A percentile compares a stretch with the other conserved stretches of the same genome.
phyloP scores from a whole-genome alignment of 2,888 invertebrate genomes.

The Carcina quercana region DNA sequence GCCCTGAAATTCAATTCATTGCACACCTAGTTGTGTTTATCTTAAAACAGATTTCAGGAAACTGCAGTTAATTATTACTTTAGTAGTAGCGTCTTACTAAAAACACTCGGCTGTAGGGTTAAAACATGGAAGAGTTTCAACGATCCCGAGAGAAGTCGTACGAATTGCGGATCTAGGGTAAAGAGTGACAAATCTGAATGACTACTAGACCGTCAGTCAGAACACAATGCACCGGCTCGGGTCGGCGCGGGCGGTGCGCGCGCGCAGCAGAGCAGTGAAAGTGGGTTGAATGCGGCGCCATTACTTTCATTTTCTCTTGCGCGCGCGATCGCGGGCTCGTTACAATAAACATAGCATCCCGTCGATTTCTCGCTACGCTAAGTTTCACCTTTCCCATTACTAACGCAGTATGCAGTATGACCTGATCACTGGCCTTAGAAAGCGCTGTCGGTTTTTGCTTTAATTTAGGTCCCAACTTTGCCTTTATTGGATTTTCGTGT shows the following conservation, averaged over 20 bases:
- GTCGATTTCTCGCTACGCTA: constrained; percentile 71
- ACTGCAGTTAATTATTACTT: too few relatives aligned
- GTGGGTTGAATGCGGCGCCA: constrained; percentile 70
- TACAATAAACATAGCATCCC: constrained; percentile 73
- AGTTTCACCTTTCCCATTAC: constrained; percentile 71
- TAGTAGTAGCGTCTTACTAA: too few relatives aligned
- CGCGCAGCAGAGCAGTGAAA: constrained; percentile 61
- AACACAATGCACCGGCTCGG: neutral
- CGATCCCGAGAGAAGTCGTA: too few relatives aligned
- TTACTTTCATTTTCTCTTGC: constrained; percentile 73
- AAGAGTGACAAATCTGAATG: too few relatives aligned
- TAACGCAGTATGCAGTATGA: constrained; percentile 51
- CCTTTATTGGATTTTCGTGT: neutral
- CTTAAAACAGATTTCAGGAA: too few relatives aligned
- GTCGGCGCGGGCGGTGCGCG: constrained; percentile 16
- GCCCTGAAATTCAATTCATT: too few relatives aligned
- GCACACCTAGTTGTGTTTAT: too few relatives aligned
- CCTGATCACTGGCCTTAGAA: constrained; percentile 47
- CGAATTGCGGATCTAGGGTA: too few relatives aligned
- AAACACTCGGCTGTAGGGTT: too few relatives aligned
- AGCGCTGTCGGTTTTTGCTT: constrained; percentile 30
- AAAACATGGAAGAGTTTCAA: too few relatives aligned
- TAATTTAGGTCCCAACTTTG: constrained; percentile 13
- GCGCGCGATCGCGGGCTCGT: constrained; percentile 60
- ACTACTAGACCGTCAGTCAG: too few relatives aligned